Base-by-base conservation (phyloP, 1,140 invertebrate species). In the Zaprionus davidi region DNA sequence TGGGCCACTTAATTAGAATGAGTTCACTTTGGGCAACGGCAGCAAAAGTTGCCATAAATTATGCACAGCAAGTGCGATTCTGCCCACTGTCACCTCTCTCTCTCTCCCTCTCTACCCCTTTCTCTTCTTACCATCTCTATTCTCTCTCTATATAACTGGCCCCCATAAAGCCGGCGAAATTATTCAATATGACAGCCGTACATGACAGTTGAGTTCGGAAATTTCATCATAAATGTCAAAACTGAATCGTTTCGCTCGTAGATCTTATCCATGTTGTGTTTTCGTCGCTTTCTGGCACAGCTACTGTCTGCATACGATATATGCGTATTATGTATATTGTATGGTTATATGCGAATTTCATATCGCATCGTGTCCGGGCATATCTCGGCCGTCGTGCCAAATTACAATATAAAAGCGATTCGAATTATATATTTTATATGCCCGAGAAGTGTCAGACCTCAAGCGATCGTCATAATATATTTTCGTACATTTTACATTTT, bases 221-320 rank as follows among this genome's bases (percentile, higher is more conserved):
- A 91, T 91, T 82, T 84, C 79, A 81, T 91, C 88, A 91, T 91
- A 91, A 91, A 91, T 84, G 88, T 91, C 88, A 91, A 88, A 91
- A 91, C 38, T 77, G 60, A 82, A 87, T 87, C 76, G 79, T 63
- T 78, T 68, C 34, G 71, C 76, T 73, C 90, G 88, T 91, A 82
- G 87, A 91, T 91, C 87, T 91, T 91, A 88, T 91, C 87, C 80
- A 41, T 73, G 70, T 78, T 72, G 51, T 70, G 51, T 55, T 56
- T 53, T 55, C 31, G 17, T 24, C 51, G 59, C 38, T 59, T 71
- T 72, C 41, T 62, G 68, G 58, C 15, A 55, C 58, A 69, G 66
- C 66, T 51, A 67, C 64, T 13, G 36, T 67, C 53, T 58, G n/a
- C 24, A 66, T 38, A 56, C 26, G 9, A 51, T 51, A 24, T 22